Base-by-base conservation (phyloP, 2,888 invertebrate species). In the Dendrolimus houi region DNA sequence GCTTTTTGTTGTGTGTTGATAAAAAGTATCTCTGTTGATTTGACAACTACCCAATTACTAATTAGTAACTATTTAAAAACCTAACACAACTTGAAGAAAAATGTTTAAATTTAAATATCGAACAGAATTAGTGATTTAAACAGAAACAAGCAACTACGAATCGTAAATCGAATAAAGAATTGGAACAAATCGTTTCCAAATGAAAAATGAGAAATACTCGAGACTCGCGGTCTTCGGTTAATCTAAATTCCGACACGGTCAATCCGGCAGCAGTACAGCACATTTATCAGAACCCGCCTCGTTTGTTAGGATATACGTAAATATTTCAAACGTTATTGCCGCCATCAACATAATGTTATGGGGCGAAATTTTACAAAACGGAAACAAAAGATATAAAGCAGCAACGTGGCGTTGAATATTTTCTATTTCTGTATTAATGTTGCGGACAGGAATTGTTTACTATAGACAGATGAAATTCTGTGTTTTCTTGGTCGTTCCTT, bases 301-400 rank as follows among this genome's bases (percentile, higher is more conserved):
- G 84, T 88, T 89, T 87, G 85, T 87, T 84, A 78, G 83, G 78
- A 85, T 87, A 87, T 88, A 83, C 87, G 87, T 88, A 87, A 90
- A 90, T 90, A 89, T 90, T 90, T 86, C 89, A 89, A 81, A 69
- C 83, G 83, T 87, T 90, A 89, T 87, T 86, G 87, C 89, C 74
- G 67, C 84, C 79, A 88, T 90, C 88, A 90, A 87, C 87, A 90
- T 88, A 89, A 89, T 89, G 87, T 85, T 89, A 87, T 87, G 84
- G 88, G 87, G 87, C 64, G 81, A 83, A 86, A 83, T 87, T 86
- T 86, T 86, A 81, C 82, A 88, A 83, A 86, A 87, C 88, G 89
- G 87, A 88, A 86, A 86, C 83, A 83, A 77, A 78, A 86, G 83
- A 89, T 85, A 85, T 84, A 87, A 81, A 77, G 79, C 81, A 68